Evolutionary conservation across 2,888 invertebrate genomes (phyloP).

Genomic region (Plagodis pulveraria): DNA sequence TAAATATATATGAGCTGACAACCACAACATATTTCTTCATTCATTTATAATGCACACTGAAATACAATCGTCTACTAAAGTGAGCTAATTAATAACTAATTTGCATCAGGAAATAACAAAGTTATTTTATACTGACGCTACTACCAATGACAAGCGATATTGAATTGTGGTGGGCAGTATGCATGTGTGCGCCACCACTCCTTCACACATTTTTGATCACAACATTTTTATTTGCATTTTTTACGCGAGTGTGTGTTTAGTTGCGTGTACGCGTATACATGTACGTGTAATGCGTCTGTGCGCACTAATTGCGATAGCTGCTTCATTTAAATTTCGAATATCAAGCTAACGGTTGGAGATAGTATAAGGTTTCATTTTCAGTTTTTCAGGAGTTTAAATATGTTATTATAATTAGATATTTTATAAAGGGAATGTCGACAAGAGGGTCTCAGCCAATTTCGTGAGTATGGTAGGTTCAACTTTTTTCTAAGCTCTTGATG

Average conservation of each 20-base stretch:
- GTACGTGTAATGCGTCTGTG: conserved; percentile 36
- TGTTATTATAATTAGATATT: too few species aligned
- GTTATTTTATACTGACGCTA: conserved; percentile 62
- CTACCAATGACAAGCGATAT: conserved; percentile 79
- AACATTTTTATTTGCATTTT: conserved; percentile 76
- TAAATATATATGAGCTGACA: too few species aligned
- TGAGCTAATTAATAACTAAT: conserved; percentile 21
- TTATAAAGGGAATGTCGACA: too few species aligned
- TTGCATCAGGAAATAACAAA: conserved; percentile 36
- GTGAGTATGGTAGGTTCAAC: too few species aligned
- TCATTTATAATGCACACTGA: neutral
- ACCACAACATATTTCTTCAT: too few species aligned
- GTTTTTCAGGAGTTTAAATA: too few species aligned
- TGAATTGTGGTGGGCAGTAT: conserved; percentile 69
- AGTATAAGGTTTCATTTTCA: conserved; percentile 56
- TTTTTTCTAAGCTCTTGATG: too few species aligned
- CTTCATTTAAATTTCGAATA: conserved; percentile 85
- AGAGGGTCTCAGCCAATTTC: too few species aligned
- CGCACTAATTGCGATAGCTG: conserved; percentile 83
- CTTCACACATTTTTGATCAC: conserved; percentile 82
- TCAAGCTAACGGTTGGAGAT: conserved; percentile 58
- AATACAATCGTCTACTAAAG: neutral
- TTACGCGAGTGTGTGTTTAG: conserved; percentile 64
- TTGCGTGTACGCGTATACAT: conserved; percentile 44
- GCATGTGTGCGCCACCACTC: conserved; percentile 74